Evolutionary conservation across 2,113 vertebrate genomes (phyloP), one percentile per base, ranked within the genome.

Genomic region (Diphyllodes magnificus): DNA sequence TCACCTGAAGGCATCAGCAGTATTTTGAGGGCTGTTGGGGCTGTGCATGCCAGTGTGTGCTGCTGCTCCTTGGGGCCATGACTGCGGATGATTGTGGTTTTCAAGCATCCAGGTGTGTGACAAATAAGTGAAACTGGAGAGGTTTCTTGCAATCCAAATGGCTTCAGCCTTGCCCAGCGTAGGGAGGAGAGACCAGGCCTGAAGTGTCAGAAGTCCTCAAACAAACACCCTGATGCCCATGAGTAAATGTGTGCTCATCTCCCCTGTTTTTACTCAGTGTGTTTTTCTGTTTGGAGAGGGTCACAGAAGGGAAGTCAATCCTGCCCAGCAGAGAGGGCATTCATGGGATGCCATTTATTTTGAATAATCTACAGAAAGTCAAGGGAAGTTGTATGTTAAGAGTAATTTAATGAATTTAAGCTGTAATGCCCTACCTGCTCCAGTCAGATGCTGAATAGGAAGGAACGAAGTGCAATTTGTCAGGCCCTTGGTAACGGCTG

Each of bases 361-460:
- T 70, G 91, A 87, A 84, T 78, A 88, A 93, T 84, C 86, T 89
- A 9, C 70, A 37, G 73, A 44, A 89, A 93, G 83, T 63, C 77
- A 92, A 78, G 88, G 61, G 79, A 95, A 80, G 78, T 61, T 86
- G 82, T 86, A 61, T 39, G 59, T 90, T 77, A 81, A 85, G 83
- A 53, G 80, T 60, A 80, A 73, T 87, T 86, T 63, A 68, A 68
- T 73, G 88, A 66, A 64, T 92, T 75, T 73, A 50, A 93, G 79
- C 81, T 66, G 80, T 50, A 60, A 81, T 35, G 57, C 75, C 77
- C 92, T 95, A 95, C 88, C 88, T 94, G 93, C 85, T 94, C 39
- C 61, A 77, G 94, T 82, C 11, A 21, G 90, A 71, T 86, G 64
- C 92, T 88, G 93, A 86, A 78, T 53, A 24, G 83, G 70, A 83